phyloP scores from a whole-genome alignment of 2,888 invertebrate genomes.

The Pegoplata infirma region DNA sequence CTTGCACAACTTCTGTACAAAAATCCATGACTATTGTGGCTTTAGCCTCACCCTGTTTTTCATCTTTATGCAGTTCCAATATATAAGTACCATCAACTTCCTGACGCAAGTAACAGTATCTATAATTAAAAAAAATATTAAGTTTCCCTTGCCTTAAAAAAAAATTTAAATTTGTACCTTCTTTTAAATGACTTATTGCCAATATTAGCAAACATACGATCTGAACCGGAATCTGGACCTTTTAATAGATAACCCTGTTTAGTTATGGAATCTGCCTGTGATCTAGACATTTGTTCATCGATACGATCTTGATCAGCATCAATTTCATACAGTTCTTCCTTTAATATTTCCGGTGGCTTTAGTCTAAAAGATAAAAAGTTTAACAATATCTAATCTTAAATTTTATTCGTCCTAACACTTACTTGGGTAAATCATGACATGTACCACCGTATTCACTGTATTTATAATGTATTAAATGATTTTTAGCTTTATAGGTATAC shows the following conservation, averaged over 20 bases:
- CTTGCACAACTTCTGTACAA: slow-evolving; percentile 92
- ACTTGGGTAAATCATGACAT: slow-evolving; percentile 92
- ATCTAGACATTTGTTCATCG: slow-evolving; percentile 83
- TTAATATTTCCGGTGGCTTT: slow-evolving; percentile 81
- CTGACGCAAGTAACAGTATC: slow-evolving; percentile 92
- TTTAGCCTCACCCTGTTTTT: slow-evolving; percentile 93
- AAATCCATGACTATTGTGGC: slow-evolving; percentile 96
- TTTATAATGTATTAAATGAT: slow-evolving; percentile 94
- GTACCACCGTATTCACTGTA: slow-evolving; percentile 92
- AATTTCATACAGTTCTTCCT: slow-evolving; percentile 93
- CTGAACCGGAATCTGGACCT: slow-evolving; percentile 93
- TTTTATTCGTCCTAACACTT: slow-evolving; percentile 65
- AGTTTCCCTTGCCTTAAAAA: not conserved
- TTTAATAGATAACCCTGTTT: slow-evolving; percentile 95
- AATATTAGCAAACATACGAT: slow-evolving; percentile 93
- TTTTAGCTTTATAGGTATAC: slow-evolving; percentile 89
- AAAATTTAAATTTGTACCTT: slow-evolving; percentile 73
- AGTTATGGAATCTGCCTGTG: slow-evolving; percentile 87
- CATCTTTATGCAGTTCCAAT: slow-evolving; percentile 95
- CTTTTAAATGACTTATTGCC: slow-evolving; percentile 96
- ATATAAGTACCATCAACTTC: slow-evolving; percentile 95
- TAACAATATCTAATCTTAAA: too few relatives aligned
- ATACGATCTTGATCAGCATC: slow-evolving; percentile 91
- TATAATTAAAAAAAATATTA: slow-evolving; percentile 58
- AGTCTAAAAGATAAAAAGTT: too few relatives aligned